Evolutionary conservation across 2,797 vertebrate species (phyloP).

Genomic region (Lepus oiostolus): DNA sequence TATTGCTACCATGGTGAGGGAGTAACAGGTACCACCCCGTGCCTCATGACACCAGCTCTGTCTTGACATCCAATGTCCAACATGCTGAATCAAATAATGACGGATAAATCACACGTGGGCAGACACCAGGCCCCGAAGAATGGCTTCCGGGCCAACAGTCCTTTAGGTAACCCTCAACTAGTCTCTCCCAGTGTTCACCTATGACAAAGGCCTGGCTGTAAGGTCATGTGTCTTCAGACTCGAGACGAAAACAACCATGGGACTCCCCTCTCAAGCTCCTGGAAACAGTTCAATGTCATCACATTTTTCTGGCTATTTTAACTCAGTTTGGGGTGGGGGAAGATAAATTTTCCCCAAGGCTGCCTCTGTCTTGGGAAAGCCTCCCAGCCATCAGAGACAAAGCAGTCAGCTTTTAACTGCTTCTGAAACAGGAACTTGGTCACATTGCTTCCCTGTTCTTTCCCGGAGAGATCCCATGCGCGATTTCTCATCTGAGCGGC

Average conservation of each 20-base stretch:
- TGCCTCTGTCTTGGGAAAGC: conserved; percentile 36
- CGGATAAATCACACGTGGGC: not conserved
- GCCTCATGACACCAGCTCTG: no score
- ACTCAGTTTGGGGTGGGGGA: not conserved
- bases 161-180: not conserved
- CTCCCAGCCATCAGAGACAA: not conserved
- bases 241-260: not conserved
- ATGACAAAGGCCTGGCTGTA: not conserved
- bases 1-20: not conserved
- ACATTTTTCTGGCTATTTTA: not conserved
- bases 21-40: accelerated
- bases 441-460: not conserved
- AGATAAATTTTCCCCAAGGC: not conserved
- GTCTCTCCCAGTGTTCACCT: not conserved
- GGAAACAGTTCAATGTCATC: not conserved
- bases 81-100: not conserved
- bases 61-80: not conserved
- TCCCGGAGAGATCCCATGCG: not conserved
- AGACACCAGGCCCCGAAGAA: not conserved
- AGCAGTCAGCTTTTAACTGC: not conserved
- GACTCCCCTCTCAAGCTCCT: not conserved
- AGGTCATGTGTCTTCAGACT: not conserved
- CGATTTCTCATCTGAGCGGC: not conserved
- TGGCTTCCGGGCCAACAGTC: not conserved
- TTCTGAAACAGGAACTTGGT: not conserved